Evolutionary conservation across 2,888 invertebrate species (phyloP).

Genomic region (Rhimphoctona megacephalus): DNA sequence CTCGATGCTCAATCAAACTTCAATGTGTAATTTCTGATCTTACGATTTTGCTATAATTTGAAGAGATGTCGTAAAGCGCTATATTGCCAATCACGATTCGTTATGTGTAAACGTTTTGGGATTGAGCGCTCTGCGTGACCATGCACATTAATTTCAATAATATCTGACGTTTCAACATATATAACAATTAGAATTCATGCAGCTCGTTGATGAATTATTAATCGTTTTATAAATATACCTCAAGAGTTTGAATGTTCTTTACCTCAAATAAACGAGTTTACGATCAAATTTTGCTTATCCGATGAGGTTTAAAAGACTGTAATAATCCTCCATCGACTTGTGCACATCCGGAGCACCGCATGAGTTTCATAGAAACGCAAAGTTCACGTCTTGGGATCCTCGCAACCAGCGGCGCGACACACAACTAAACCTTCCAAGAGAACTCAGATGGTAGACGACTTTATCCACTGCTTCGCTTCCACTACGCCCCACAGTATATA

Average conservation of each 20-base stretch:
- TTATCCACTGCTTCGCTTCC: constrained; percentile 28
- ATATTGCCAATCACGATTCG: neutral
- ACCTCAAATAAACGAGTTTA: neutral
- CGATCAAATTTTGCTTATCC: neutral
- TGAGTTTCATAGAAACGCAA: constrained; percentile 13
- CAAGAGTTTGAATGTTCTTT: neutral
- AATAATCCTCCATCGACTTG: constrained; percentile 17
- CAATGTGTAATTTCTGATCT: neutral
- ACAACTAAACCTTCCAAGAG: constrained; percentile 41
- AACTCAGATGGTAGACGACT: constrained; percentile 51
- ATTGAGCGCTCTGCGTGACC: neutral
- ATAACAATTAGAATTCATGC: neutral
- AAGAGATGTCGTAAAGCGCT: neutral
- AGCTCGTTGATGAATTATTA: neutral
- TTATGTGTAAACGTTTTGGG: neutral
- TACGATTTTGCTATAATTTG: neutral
- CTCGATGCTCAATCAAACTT: neutral
- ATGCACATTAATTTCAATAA: neutral
- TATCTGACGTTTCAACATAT: neutral
- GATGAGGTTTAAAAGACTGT: neutral
- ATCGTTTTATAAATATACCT: neutral
- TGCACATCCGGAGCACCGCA: neutral
- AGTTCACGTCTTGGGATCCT: constrained; percentile 48
- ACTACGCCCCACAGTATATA: constrained; percentile 10
- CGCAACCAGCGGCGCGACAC: constrained; percentile 42